Evolutionary conservation across 2,797 vertebrate genomes (phyloP), one percentile per base, ranked within the genome.

Genomic region (Characodon lateralis): DNA sequence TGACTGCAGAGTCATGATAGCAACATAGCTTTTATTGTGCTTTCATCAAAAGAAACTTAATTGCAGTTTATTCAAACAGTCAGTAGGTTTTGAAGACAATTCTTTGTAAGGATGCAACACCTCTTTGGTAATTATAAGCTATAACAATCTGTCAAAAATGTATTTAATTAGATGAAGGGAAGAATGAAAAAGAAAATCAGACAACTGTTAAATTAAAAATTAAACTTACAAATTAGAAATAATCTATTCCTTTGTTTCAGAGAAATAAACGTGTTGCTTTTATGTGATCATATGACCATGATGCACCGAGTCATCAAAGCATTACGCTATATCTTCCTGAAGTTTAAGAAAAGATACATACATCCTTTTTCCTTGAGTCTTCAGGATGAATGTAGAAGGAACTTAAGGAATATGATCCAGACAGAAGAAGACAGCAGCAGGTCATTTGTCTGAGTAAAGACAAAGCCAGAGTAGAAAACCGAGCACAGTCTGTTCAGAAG

Each of bases 301-400:
- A 65, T 3, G 31, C 2, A 66, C 24, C 68, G 1, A 72, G 75
- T 3, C 70, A 9, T 55, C 8, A 65, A 72, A 78, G 48, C 26
- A 74, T 55, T 51, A 7, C 18, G 8, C 18, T 31, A 14, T 20
- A 20, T 31, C 59, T 35, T 28, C 59, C 28, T 61, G 18, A 61
- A 53, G 51, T 35, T 35, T 35, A 53, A 61, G 58, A 59, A 28
- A 59, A 61, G 8, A 31, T 35, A 31, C 74, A 90, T 79, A 88
- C 80, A 63, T 74, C 73, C 61, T 82, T 7, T 43, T 78, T 78
- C 71, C n/a, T 7, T 74, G 63, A 71, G 41, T 13, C 58, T 26
- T 26, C n/a, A n/a, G 72, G 35, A 10, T 51, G 82, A 63, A 65
- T 1, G 2, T 28, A 46, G n/a, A 55, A 65, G 16, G 35, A 20